Evolutionary conservation across 2,888 invertebrate species (phyloP).

Genomic region (Acleris literana): DNA sequence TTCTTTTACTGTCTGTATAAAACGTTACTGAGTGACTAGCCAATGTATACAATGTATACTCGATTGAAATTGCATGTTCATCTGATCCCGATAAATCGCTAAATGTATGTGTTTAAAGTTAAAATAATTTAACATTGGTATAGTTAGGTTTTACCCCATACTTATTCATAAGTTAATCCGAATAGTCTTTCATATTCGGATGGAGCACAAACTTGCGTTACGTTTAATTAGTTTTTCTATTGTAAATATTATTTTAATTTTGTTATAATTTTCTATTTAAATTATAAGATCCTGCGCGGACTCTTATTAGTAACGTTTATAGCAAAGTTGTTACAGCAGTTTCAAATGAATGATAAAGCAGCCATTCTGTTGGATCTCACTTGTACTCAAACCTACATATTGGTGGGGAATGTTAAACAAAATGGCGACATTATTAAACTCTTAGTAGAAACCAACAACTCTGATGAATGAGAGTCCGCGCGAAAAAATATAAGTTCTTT

Average conservation of each 20-base stretch:
- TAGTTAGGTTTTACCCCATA: slow-evolving; percentile 34
- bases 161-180: slow-evolving; percentile 42
- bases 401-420: not conserved
- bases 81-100: no score
- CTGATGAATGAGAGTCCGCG: slow-evolving; percentile 5
- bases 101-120: no score
- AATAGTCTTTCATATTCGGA: slow-evolving; percentile 42
- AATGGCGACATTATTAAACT: not conserved
- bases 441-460: no score
- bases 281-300: slow-evolving; percentile 50
- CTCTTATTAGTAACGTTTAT: slow-evolving; percentile 2
- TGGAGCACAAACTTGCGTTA: slow-evolving; percentile 40
- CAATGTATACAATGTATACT: no score
- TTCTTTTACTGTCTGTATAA: no score
- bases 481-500: no score
- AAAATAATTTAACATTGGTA: no score
- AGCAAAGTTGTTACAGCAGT: not conserved
- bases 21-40: no score
- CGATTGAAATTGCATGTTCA: no score
- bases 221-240: slow-evolving; percentile 46
- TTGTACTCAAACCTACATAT: not conserved
- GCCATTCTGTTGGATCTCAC: slow-evolving; percentile 8
- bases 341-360: not conserved
- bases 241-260: slow-evolving; percentile 50
- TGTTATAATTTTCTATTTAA: slow-evolving; percentile 54